Evolutionary conservation across 2,797 vertebrate genomes (phyloP), one percentile per base, ranked within the genome.

Genomic region (Pipistrellus pipistrellus): DNA sequence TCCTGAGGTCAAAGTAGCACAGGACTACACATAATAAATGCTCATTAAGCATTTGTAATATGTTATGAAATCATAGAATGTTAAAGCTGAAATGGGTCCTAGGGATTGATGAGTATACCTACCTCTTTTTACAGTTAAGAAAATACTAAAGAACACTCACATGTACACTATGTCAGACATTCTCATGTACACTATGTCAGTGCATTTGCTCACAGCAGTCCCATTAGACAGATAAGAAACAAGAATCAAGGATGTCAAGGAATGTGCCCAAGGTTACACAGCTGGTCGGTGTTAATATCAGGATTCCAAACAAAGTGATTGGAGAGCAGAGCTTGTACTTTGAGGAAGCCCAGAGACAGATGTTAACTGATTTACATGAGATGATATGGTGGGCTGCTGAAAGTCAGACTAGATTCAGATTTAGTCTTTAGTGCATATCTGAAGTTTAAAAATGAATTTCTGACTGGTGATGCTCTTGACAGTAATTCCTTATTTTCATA

Each of bases 391-490:
- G 20, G 11, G n/a, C 53, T 85, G 51, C 69, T 73, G n/a, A 89
- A 12, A 82, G 18, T 51, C 71, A 77, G 80, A 30, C 32, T 59
- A 21, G 66, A 78, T 71, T 81, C 41, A 44, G n/a, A 51, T 6
- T 38, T 41, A 41, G 6, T 41, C 38, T 41, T 35, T 59, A 30
- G 38, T 64, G 8, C 27, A 68, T 38, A n/a, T 82, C 66, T 71
- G 75, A 82, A 81, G 23, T 48, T 35, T 35, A 35, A 82, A 94
- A 85, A 64, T 57, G 38, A 86, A 44, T 85, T 92, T 93, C 82
- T 35, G 2, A 92, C 64, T 83, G n/a, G 10, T 55, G 12, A 73
- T n/a, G 8, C 14, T 62, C 71, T 92, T 93, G 32, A 72, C 57
- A 72, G 57, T 76, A 89, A 89, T 66, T 88, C 14, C 55, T 86